Base-by-base conservation (phyloP, 2,888 invertebrate species). In the Margaritifera margaritifera region DNA sequence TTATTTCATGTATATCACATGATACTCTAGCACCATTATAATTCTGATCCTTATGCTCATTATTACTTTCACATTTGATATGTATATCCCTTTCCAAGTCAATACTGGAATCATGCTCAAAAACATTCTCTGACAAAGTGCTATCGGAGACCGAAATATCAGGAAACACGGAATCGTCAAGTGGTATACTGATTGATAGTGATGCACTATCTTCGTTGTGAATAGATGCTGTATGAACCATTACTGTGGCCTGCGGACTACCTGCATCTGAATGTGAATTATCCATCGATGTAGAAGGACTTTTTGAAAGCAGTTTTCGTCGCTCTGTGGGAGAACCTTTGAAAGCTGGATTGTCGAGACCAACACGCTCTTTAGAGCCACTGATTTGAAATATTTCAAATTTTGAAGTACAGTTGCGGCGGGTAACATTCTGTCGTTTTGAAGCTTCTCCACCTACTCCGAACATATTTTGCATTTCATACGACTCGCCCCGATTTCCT, bases 291-390 rank as follows among this genome's bases (percentile, higher is more conserved):
- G 15, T 15, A 42, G 42, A 15, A 42, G 42, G 42, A 42, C 42
- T 42, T 11, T 42, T 42, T 42, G 42, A 42, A 42, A 42, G 42
- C 42, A 42, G 27, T 57, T 64, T 24, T 24, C 42, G 55, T 52
- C 42, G 65, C 27, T 80, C 75, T 2, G 75, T 67, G 3, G 80
- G 77, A 15, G 79, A 79, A 50, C 75, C 74, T 6, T 70, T 69
- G 59, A 76, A 82, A 20, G 81, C 82, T 20, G 77, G 78, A 55
- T 82, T 82, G 67, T 79, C 80, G 53, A 81, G 76, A 20, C 82
- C 79, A 27, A 74, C 24, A 25, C 56, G 42, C 75, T 72, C 8
- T 61, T 51, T 11, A 51, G 42, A 22, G 52, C 27, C 18, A 53
- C 42, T n/a, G 25, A 62, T 62, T 62, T 66, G 59, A 8, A 69